These are phyloP conservation scores for Raja brachyura DNA, from an alignment of 2,113 vertebrate genomes.

Conservation along the genomic window DNA sequence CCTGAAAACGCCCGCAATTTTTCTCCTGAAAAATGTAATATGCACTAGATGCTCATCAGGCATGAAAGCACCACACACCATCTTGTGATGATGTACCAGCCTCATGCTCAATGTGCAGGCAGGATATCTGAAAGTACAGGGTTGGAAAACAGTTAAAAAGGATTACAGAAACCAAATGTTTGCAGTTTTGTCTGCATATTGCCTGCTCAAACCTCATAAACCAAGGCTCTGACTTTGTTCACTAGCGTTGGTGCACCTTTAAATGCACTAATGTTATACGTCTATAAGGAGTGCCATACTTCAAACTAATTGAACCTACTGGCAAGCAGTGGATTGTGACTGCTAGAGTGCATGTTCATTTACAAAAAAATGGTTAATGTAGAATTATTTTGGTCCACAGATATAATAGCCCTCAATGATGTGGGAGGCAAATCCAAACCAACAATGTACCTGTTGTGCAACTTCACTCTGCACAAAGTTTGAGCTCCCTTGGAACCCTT, in stretches of 20 bases:
- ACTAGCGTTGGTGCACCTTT: not conserved
- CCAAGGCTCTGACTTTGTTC: not conserved
- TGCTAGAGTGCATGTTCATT: not conserved
- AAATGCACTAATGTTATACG: not conserved
- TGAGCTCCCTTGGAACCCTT: constrained; percentile 62
- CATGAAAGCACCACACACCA: constrained; percentile 22
- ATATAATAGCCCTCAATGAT: constrained; percentile 30
- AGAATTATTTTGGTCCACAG: constrained; percentile 1
- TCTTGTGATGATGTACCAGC: constrained; percentile 14
- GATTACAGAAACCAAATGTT: not conserved
- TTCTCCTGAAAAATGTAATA: not conserved
- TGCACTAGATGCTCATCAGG: not conserved
- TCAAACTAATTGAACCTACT: not conserved
- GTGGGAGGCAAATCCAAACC: constrained; percentile 38
- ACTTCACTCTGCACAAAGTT: constrained; percentile 40
- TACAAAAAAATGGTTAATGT: constrained; percentile 25
- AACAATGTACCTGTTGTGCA: constrained; percentile 38
- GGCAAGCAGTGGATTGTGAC: constrained; percentile 2
- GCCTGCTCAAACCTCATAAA: constrained; percentile 14
- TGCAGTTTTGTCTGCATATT: not conserved
- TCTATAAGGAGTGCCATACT: not conserved
- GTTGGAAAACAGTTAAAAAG: constrained; percentile 9
- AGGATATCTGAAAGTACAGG: constrained; percentile 8
- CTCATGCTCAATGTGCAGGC: not conserved
- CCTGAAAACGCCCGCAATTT: not conserved